Conservation (phyloP, 1,140 invertebrate genomes). For the Linepithema humile region DNA sequence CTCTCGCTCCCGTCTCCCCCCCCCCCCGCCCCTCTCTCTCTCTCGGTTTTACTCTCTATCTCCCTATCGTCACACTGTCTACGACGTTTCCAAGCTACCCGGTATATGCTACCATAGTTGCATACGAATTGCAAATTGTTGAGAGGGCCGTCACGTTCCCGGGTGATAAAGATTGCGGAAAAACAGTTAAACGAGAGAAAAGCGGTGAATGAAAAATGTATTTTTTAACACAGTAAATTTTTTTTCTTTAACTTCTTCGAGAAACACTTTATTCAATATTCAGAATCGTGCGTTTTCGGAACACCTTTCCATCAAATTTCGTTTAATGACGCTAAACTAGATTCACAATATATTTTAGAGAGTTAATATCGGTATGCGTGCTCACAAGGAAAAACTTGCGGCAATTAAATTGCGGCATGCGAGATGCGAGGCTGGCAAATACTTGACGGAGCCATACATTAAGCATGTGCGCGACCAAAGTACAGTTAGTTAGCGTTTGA, state of each 20-base stretch:
- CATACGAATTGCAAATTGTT: conserved; percentile 28
- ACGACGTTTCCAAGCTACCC: conserved; percentile 15
- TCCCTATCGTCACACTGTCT: not conserved
- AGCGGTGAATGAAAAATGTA: not conserved
- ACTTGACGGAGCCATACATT: not conserved
- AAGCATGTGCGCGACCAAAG: conserved; percentile 31
- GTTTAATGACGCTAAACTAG: no score
- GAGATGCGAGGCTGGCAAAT: not conserved
- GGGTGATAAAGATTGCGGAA: not conserved
- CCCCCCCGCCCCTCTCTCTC: conserved; percentile 28
- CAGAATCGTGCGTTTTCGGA: no score
- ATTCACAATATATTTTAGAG: not conserved
- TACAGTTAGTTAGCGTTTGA: conserved; percentile 68
- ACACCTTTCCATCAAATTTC: no score
- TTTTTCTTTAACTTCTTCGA: not conserved
- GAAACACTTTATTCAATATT: no score
- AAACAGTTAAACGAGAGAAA: not conserved
- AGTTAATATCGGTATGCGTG: not conserved
- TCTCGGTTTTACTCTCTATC: not conserved
- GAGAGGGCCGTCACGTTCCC: not conserved
- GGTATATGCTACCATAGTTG: not conserved
- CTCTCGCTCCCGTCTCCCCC: not conserved
- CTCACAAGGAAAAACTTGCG: not conserved
- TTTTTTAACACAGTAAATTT: not conserved
- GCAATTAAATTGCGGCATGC: not conserved